Percentiles rank a stretch among this genome's conserved stretches.
Conservation (phyloP, 2,113 vertebrate species). For the Eidolon helvum region DNA sequence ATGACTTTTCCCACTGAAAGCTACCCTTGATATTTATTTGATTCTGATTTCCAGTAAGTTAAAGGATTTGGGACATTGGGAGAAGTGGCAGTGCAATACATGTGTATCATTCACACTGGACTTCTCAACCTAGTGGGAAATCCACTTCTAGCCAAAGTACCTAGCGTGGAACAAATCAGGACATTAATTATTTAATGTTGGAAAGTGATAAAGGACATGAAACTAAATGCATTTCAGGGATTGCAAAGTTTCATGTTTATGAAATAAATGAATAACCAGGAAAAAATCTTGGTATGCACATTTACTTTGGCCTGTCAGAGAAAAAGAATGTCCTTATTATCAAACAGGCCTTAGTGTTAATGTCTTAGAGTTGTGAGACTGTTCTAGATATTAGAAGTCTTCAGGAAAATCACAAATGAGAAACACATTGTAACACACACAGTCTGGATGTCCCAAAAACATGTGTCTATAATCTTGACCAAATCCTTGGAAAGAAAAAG, state of each 20-base stretch:
- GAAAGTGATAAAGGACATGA: not conserved
- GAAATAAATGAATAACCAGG: not conserved
- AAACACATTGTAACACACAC: conserved; percentile 61
- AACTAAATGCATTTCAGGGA: not conserved
- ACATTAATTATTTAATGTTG: not conserved
- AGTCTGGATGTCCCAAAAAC: conserved; percentile 27
- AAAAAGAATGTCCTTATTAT: conserved; percentile 57
- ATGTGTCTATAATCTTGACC: conserved; percentile 69
- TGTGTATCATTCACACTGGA: not conserved
- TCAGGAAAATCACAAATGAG: conserved; percentile 64
- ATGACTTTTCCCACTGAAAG: not conserved
- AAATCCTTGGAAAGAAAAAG: conserved; percentile 61
- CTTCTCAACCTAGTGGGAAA: not conserved
- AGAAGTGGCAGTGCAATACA: not conserved
- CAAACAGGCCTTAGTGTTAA: conserved; percentile 52
- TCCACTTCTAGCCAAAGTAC: not conserved
- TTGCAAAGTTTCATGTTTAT: conserved; percentile 3
- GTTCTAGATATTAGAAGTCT: conserved; percentile 57
- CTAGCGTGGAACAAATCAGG: not conserved
- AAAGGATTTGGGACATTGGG: not conserved
- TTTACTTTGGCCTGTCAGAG: conserved; percentile 48
- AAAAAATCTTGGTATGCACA: conserved; percentile 1
- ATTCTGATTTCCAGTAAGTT: not conserved
- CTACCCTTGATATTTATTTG: not conserved
- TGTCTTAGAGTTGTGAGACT: conserved; percentile 14